A percentile compares a stretch with the other conserved stretches of the same genome.
Evolutionary conservation across 2,888 invertebrate species (phyloP).

Genomic region (Chaitophorus viminalis): DNA sequence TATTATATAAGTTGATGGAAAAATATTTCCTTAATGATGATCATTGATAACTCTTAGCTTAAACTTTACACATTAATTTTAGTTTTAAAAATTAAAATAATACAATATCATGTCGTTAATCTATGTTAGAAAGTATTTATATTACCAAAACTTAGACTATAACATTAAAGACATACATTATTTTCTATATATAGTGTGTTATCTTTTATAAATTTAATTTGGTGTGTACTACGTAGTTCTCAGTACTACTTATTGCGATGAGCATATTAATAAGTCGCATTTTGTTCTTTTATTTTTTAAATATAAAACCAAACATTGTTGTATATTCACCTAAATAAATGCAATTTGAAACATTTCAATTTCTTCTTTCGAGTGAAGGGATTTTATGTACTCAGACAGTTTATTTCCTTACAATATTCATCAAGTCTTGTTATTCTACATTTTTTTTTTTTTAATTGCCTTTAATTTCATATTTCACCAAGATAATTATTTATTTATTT

Average conservation of each 20-base stretch:
- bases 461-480: background rate
- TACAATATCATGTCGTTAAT: background rate
- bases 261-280: background rate
- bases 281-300: slow-evolving; percentile 9
- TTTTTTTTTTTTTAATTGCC: background rate
- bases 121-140: slow-evolving; percentile 24
- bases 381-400: background rate
- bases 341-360: slow-evolving; percentile 4
- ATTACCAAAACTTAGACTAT: slow-evolving; percentile 22
- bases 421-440: background rate
- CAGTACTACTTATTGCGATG: slow-evolving; percentile 1
- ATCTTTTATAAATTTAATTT: slow-evolving; percentile 30
- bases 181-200: background rate
- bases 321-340: background rate
- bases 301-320: slow-evolving; percentile 22
- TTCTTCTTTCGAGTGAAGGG: background rate
- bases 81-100: background rate
- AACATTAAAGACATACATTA: slow-evolving; percentile 8
- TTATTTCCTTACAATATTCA: background rate
- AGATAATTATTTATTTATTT: background rate
- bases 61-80: background rate
- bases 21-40: background rate
- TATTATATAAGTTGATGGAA: background rate
- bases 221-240: background rate
- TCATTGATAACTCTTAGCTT: no score